A percentile compares a stretch with the other conserved stretches of the same genome.
Conservation (phyloP, 2,113 vertebrate genomes). For the Neofelis nebulosa region DNA sequence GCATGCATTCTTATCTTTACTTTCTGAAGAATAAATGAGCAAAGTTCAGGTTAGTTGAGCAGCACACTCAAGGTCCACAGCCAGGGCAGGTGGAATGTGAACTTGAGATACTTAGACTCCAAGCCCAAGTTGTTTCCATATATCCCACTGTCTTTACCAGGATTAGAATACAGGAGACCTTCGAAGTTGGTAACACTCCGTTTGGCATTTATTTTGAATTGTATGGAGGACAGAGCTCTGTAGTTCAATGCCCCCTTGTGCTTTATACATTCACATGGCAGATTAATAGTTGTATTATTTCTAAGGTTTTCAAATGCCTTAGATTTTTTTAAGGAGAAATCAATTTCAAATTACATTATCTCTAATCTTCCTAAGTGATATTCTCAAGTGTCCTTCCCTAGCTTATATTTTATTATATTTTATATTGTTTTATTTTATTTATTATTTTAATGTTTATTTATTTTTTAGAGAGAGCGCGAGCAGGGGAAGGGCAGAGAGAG, state of each 20-base stretch:
- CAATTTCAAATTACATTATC: not conserved
- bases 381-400: not conserved
- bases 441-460: too few relatives aligned
- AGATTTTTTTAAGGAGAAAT: not conserved
- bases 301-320: not conserved
- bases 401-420: not conserved
- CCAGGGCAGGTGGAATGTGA: rapidly evolving
- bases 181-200: rapidly evolving
- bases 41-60: not conserved
- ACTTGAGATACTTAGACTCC: not conserved
- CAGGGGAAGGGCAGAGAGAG: too few relatives aligned
- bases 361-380: not conserved
- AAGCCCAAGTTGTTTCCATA: not conserved
- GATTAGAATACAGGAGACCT: not conserved
- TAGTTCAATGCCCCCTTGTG: not conserved
- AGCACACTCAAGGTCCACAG: not conserved
- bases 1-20: not conserved
- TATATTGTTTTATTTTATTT: too few relatives aligned
- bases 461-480: too few relatives aligned
- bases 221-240: not conserved
- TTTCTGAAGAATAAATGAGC: not conserved
- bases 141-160: not conserved
- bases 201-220: not conserved
- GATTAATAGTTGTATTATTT: not conserved
- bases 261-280: not conserved